Percentiles rank a stretch among this genome's conserved stretches.
These are phyloP conservation scores for Nephrotoma flavescens DNA, from an alignment of 2,888 invertebrate species.

Conservation along the genomic window DNA sequence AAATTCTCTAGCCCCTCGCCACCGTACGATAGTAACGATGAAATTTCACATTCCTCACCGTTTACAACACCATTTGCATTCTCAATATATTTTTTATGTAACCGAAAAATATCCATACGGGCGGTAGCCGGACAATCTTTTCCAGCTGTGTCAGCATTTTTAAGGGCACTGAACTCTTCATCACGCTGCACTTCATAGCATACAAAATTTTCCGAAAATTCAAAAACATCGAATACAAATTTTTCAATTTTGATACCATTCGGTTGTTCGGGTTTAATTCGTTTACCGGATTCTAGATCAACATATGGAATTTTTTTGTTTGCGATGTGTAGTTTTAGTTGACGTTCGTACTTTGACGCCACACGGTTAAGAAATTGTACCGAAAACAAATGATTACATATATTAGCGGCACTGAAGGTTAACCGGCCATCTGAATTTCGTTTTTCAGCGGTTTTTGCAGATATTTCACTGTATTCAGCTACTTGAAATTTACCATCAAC, in stretches of 20 bases:
- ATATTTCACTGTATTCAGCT: slow-evolving; percentile 96
- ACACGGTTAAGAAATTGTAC: slow-evolving; percentile 67
- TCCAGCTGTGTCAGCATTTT: slow-evolving; percentile 76
- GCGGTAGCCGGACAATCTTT: slow-evolving; percentile 89
- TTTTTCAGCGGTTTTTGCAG: slow-evolving; percentile 69
- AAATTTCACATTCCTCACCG: slow-evolving; percentile 68
- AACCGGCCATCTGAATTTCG: slow-evolving; percentile 63
- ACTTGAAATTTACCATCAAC: slow-evolving; percentile 83
- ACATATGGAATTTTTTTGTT: slow-evolving; percentile 92
- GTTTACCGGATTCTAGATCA: slow-evolving; percentile 48
- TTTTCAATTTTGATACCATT: slow-evolving; percentile 99
- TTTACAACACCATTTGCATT: slow-evolving; percentile 68
- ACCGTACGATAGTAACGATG: slow-evolving; percentile 76
- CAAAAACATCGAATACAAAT: slow-evolving; percentile 98
- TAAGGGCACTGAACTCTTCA: slow-evolving; percentile 93
- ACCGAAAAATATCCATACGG: slow-evolving; percentile 53
- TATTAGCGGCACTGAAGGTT: slow-evolving; percentile 89
- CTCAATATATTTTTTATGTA: slow-evolving; percentile 67
- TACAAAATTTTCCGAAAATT: slow-evolving; percentile 78
- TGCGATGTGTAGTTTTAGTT: slow-evolving; percentile 83
- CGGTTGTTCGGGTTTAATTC: slow-evolving; percentile 59
- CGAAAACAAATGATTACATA: slow-evolving; percentile 96
- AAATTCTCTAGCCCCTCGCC: slow-evolving; percentile 68
- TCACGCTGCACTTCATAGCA: slow-evolving; percentile 85
- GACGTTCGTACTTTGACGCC: slow-evolving; percentile 50